A percentile compares a stretch with the other conserved stretches of the same genome.
These are phyloP conservation scores for Halictus rubicundus DNA, from an alignment of 1,140 invertebrate genomes.

Conservation along the genomic window DNA sequence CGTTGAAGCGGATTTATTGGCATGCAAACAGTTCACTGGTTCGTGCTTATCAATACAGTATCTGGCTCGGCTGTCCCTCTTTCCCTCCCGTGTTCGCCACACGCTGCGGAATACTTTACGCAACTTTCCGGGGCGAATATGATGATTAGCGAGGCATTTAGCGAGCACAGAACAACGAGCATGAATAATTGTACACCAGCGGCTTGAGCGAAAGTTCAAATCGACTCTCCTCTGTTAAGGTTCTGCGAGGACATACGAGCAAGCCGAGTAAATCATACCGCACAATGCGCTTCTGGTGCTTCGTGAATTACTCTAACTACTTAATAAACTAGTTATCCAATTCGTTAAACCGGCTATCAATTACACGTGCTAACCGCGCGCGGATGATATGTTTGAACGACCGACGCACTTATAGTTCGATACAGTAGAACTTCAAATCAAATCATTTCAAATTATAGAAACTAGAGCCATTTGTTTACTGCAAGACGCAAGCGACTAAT, in stretches of 20 bases:
- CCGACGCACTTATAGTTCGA: not conserved
- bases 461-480: too few relatives aligned
- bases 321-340: slow-evolving; percentile 5
- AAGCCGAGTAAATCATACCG: slow-evolving; percentile 22
- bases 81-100: slow-evolving; percentile 14
- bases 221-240: slow-evolving; percentile 29
- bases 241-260: not conserved
- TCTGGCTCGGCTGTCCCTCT: slow-evolving; percentile 14
- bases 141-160: slow-evolving; percentile 26
- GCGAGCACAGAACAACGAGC: slow-evolving; percentile 14
- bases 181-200: slow-evolving; percentile 16
- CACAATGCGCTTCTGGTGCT: not conserved
- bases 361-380: not conserved
- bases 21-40: slow-evolving; percentile 48
- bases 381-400: not conserved
- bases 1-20: slow-evolving; percentile 62
- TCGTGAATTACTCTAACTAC: not conserved
- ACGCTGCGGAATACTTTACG: slow-evolving; percentile 3
- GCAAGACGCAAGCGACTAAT: too few relatives aligned
- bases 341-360: not conserved
- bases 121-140: not conserved
- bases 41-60: slow-evolving; percentile 57
- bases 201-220: slow-evolving; percentile 1
- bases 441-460: too few relatives aligned
- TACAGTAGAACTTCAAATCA: too few relatives aligned